A percentile compares a stretch with the other conserved stretches of the same genome.
Conservation (phyloP, 2,888 invertebrate genomes). For the Apamea sordens region DNA sequence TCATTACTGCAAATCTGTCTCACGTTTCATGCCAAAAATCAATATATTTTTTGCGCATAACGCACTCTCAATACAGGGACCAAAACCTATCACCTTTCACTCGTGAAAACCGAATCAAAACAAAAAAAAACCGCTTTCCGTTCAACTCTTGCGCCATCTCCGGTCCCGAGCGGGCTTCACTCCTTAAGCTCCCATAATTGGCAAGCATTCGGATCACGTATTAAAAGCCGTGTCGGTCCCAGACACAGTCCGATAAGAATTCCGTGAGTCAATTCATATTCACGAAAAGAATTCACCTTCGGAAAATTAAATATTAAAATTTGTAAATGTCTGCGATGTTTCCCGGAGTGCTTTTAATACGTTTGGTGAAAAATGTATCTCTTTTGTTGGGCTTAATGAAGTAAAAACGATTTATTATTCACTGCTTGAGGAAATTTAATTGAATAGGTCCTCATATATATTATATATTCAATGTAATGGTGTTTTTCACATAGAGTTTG, state of each 20-base stretch:
- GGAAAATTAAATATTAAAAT: conserved; percentile 72
- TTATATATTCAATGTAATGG: not conserved
- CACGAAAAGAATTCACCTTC: conserved; percentile 74
- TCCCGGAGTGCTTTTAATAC: conserved; percentile 59
- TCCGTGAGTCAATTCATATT: conserved; percentile 82
- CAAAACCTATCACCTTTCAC: not conserved
- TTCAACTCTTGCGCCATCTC: conserved; percentile 53
- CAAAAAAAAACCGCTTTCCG: conserved; percentile 2
- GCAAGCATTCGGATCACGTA: conserved; percentile 85
- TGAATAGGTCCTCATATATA: conserved; percentile 15
- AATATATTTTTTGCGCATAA: not conserved
- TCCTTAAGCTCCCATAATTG: conserved; percentile 81
- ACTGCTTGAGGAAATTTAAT: conserved; percentile 39
- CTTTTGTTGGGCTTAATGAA: conserved; percentile 62
- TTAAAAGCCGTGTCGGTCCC: conserved; percentile 83
- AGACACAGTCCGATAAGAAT: conserved; percentile 83
- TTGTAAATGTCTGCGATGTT: conserved; percentile 64
- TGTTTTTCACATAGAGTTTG: conserved; percentile 1
- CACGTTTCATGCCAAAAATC: not conserved
- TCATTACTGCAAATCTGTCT: not conserved
- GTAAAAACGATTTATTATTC: conserved; percentile 60
- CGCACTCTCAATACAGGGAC: not conserved
- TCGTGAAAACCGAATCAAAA: not conserved
- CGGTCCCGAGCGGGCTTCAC: conserved; percentile 65
- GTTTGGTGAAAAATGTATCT: conserved; percentile 62